Evolutionary conservation across 2,113 vertebrate genomes (phyloP).

Genomic region (Petrocephalus microphthalmus): DNA sequence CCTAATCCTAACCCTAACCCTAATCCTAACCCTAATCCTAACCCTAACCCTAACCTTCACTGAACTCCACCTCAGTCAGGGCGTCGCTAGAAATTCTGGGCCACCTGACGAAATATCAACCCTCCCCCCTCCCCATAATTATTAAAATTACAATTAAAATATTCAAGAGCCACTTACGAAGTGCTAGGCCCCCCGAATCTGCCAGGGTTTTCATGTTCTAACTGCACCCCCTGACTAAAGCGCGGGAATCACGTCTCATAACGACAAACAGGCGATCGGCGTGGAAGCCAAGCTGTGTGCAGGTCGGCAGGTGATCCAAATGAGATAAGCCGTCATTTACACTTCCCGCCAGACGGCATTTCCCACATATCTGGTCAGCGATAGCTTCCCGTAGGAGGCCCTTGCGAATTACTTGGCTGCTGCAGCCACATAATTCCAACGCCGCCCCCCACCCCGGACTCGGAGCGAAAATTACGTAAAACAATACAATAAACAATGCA

Average conservation of each 20-base stretch:
- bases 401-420: not conserved
- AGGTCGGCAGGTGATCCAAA: not conserved
- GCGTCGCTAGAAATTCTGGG: not conserved
- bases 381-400: not conserved
- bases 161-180: not conserved
- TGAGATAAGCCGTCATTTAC: not conserved
- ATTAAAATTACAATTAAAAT: not conserved
- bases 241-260: not conserved
- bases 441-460: not conserved
- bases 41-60: too few relatives aligned
- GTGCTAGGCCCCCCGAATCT: not conserved
- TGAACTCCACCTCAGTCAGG: not conserved
- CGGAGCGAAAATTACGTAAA: not conserved
- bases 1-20: not conserved
- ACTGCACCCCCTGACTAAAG: not conserved
- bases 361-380: not conserved
- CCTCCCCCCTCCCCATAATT: not conserved
- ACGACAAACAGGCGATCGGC: not conserved
- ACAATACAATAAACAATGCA: constrained; percentile 1
- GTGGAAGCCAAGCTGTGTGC: not conserved
- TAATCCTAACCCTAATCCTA: too few relatives aligned
- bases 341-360: not conserved
- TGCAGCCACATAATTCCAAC: not conserved
- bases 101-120: not conserved
- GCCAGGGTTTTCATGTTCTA: not conserved